A percentile compares a stretch with the other conserved stretches of the same genome.
These are phyloP conservation scores for Synanthedon tipuliformis DNA, from an alignment of 2,888 invertebrate genomes.

Conservation along the genomic window DNA sequence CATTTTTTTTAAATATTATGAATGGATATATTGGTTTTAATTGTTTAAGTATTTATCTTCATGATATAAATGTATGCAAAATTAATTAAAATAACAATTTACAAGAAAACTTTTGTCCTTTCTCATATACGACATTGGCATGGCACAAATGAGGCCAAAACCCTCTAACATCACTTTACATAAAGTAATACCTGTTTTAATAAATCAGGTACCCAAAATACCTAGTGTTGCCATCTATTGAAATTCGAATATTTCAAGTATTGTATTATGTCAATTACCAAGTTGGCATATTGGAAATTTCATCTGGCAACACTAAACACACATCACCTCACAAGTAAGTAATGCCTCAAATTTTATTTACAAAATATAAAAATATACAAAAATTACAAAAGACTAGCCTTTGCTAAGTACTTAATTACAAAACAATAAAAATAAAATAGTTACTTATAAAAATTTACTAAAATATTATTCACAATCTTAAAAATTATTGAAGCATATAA, in stretches of 20 bases:
- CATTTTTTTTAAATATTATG: too few relatives aligned
- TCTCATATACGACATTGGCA: too few relatives aligned
- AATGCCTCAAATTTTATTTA: conserved; percentile 47
- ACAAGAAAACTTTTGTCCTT: too few relatives aligned
- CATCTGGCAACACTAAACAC: not conserved
- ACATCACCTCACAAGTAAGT: conserved; percentile 18
- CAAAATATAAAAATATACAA: conserved; percentile 39
- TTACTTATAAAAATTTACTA: conserved; percentile 50
- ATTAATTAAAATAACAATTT: too few relatives aligned
- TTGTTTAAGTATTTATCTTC: too few relatives aligned
- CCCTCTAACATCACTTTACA: too few relatives aligned
- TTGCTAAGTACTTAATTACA: conserved; percentile 48
- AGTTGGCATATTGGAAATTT: not conserved
- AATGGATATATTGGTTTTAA: too few relatives aligned
- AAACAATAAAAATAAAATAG: conserved; percentile 22
- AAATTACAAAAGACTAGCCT: conserved; percentile 60
- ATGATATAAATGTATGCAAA: too few relatives aligned
- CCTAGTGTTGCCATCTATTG: too few relatives aligned
- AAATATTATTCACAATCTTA: conserved; percentile 37
- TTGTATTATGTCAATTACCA: not conserved
- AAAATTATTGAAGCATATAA: conserved; percentile 24
- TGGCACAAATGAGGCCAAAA: too few relatives aligned
- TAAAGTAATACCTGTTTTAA: not conserved
- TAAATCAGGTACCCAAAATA: not conserved
- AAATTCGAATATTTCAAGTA: not conserved